Evolutionary conservation across 37 sponge, comb jelly and placozoan genomes (phyloP), one percentile per base, ranked within the genome.

Genomic region (Halichondria panicea): DNA sequence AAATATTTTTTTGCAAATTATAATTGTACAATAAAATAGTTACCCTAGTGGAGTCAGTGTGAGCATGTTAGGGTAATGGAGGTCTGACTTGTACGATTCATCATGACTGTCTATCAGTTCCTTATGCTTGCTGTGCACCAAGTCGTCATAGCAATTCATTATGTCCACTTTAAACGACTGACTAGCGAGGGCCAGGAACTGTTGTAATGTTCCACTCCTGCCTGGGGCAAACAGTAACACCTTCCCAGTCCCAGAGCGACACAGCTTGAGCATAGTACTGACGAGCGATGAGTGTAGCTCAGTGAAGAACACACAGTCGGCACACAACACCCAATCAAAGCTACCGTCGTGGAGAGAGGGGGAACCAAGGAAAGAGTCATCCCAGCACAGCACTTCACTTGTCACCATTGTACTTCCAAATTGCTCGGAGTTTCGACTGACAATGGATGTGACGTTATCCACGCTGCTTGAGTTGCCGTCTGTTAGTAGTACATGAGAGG

Each of bases 271-370:
- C 1, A 88, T 71, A 33, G 72, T 66, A n/a, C 37, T 22, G 6
- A 22, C 31, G 18, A 88, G 71, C 11, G 36, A 28, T 2, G 28
- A 13, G 37, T 88, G 89, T 2, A 88, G 31, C 1, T 78, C 68
- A 13, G 11, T 50, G 66, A 88, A 88, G 72, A 82, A 88, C 22
- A 88, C 41, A 39, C 89, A 88, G 53, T 88, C 89, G 32, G 89
- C 89, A 72, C 83, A 77, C 21, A 88, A 56, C 27, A 88, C 68
- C 34, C 37, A 71, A 61, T 88, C 89, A 72, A 82, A 85, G 43
- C 12, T 36, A 3, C 25, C 63, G 50, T 59, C 57, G 24, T 64
- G 35, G 41, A 55, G 58, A 28, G 67, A 57, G 21, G 30, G 4
- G 13, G 37, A 34, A 13, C 44, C 39, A 7, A 78, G 55, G 28